Evolutionary conservation across 2,888 invertebrate species (phyloP), one percentile per base, ranked within the genome.

Genomic region (Drosophila helvetica): DNA sequence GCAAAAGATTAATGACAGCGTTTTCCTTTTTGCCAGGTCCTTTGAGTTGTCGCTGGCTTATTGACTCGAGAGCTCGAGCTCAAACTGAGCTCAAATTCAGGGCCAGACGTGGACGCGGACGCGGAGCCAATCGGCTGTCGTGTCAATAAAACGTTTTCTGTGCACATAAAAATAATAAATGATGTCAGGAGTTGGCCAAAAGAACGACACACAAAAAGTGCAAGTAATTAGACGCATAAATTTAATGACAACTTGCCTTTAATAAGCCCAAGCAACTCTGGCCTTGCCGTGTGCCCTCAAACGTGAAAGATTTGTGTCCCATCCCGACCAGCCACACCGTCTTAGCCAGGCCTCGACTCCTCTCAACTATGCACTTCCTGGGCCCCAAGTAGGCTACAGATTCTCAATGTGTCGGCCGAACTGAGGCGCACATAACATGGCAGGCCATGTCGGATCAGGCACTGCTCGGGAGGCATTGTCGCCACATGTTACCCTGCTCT

Each of bases 81-180:
- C 27, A 46, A n/a, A n/a, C n/a, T n/a, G n/a, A 12, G 7, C 17
- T 47, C 0, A 10, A 47, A 3, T 15, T 18, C 47, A 9, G 12
- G 10, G 47, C 17, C 47, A 38, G 50, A 51, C 33, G 30, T 10
- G 45, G n/a, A 47, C 18, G 10, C 47, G 27, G 50, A 51, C 33
- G 30, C n/a, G 45, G 12, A 50, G 45, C 56, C 48, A 66, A 66
- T 66, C 48, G 61, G 22, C 50, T 55, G 59, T 69, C 57, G 86
- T 82, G 88, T 88, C 88, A 86, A 83, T 83, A 83, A 88, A 83
- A 82, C 70, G 83, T 54, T 88, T 61, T 67, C 75, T 78, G 63
- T 78, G 63, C 66, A 70, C 74, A 86, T 88, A 86, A 88, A 78
- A 68, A 86, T 88, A 84, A 88, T 83, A 83, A 84, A 84, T 84